These are phyloP conservation scores for Cerceris ruficornis DNA, from an alignment of 2,888 invertebrate genomes.

Conservation along the genomic window DNA sequence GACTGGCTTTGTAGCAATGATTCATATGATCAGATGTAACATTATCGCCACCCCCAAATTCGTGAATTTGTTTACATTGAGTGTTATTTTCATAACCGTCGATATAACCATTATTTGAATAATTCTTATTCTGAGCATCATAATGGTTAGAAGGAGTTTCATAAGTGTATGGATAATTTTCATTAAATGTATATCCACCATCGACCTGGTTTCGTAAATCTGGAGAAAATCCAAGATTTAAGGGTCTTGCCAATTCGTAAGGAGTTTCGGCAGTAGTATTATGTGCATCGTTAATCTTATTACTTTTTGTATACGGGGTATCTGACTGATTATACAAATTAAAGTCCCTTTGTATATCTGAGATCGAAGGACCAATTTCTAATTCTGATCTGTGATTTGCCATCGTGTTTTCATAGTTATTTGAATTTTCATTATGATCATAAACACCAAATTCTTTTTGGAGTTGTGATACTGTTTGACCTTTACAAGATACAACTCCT, in stretches of 20 bases:
- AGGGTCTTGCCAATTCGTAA: constrained; percentile 70
- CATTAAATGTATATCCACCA: constrained; percentile 65
- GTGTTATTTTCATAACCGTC: constrained; percentile 71
- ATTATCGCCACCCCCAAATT: constrained; percentile 71
- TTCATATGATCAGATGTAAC: constrained; percentile 71
- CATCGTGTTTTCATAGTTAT: constrained; percentile 61
- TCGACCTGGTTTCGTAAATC: constrained; percentile 58
- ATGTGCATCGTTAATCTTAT: constrained; percentile 51
- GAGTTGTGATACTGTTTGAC: constrained; percentile 67
- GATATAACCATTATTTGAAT: constrained; percentile 74
- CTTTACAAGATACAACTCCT: constrained; percentile 51
- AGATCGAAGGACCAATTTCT: constrained; percentile 60
- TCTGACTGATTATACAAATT: constrained; percentile 59
- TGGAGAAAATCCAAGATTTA: constrained; percentile 62
- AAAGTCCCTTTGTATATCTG: constrained; percentile 68
- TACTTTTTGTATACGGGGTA: constrained; percentile 65
- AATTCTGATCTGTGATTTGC: constrained; percentile 57
- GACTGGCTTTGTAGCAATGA: constrained; percentile 74
- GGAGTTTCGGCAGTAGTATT: constrained; percentile 63
- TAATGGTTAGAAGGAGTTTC: constrained; percentile 77
- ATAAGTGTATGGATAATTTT: constrained; percentile 72
- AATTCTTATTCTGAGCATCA: constrained; percentile 64
- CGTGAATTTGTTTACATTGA: constrained; percentile 61
- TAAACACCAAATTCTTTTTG: constrained; percentile 72
- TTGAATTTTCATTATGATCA: constrained; percentile 54